Percentiles rank a stretch among this genome's conserved stretches.
These are phyloP conservation scores for Hippopotamyrus pictus DNA, from an alignment of 2,797 vertebrate genomes.

Conservation along the genomic window DNA sequence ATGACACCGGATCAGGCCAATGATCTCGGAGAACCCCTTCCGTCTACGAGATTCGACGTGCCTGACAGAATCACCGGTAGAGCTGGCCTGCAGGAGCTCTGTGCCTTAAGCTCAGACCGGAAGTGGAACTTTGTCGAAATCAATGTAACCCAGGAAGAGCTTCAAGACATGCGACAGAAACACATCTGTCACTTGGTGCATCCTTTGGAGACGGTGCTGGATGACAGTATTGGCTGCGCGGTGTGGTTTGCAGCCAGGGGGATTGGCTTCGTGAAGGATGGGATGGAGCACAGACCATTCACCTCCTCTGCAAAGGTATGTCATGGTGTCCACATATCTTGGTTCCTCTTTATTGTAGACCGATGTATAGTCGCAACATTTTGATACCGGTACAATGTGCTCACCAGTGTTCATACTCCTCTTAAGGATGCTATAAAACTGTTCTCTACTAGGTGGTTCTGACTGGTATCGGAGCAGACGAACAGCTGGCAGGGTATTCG, in stretches of 20 bases:
- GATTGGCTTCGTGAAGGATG: constrained; percentile 54
- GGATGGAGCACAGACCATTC: constrained; percentile 52
- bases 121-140: constrained; percentile 93
- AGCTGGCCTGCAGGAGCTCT: constrained; percentile 75
- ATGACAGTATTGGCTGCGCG: constrained; percentile 93
- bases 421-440: neutral
- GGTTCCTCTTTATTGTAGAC: neutral
- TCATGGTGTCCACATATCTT: neutral
- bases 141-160: constrained; percentile 73
- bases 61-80: constrained; percentile 84
- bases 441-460: constrained; percentile 70
- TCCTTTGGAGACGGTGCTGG: constrained; percentile 82
- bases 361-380: neutral
- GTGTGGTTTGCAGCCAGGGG: constrained; percentile 94
- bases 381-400: neutral
- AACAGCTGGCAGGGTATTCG: constrained; percentile 91
- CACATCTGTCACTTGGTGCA: constrained; percentile 72
- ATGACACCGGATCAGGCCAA: constrained; percentile 13
- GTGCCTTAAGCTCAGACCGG: constrained; percentile 64
- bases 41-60: constrained; percentile 57
- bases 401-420: neutral
- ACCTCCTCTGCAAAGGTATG: constrained; percentile 78
- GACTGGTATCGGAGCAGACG: constrained; percentile 89
- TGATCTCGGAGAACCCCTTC: neutral
- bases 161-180: constrained; percentile 64